These are phyloP conservation scores for Oxyscelio sp. DNA, from an alignment of 2,888 invertebrate genomes.

Conservation along the genomic window DNA sequence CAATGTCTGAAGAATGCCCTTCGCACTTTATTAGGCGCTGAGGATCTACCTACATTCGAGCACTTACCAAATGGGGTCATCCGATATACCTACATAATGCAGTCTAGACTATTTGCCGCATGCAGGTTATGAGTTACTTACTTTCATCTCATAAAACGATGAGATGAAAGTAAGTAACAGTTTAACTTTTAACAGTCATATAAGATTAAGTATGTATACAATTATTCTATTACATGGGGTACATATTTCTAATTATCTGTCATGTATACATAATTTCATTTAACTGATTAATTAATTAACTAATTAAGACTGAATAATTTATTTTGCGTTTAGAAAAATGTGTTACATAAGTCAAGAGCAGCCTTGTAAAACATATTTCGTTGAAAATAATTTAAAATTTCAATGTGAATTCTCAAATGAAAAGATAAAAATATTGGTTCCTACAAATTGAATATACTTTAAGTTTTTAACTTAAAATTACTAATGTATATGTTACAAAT, in stretches of 20 bases:
- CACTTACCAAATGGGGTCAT: constrained; percentile 80
- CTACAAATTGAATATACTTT: too few relatives aligned
- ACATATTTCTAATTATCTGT: constrained; percentile 9
- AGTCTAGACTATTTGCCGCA: constrained; percentile 73
- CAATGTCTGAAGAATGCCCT: constrained; percentile 66
- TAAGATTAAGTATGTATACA: constrained; percentile 34
- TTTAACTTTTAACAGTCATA: constrained; percentile 65
- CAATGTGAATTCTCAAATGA: too few relatives aligned
- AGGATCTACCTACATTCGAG: constrained; percentile 76
- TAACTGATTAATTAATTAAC: too few relatives aligned
- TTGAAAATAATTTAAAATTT: too few relatives aligned
- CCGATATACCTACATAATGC: constrained; percentile 72
- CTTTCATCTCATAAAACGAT: constrained; percentile 58
- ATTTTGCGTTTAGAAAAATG: background rate
- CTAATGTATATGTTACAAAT: too few relatives aligned
- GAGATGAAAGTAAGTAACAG: too few relatives aligned
- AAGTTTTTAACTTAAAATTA: too few relatives aligned
- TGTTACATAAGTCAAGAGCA: background rate
- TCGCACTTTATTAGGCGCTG: constrained; percentile 82
- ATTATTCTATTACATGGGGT: constrained; percentile 19
- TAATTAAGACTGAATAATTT: constrained; percentile 12
- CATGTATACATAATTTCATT: background rate
- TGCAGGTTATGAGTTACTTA: constrained; percentile 72
- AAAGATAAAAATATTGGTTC: too few relatives aligned
- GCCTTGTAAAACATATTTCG: too few relatives aligned